These are phyloP conservation scores for Rhegmatorhina hoffmannsi DNA, from an alignment of 2,113 vertebrate genomes.

Conservation along the genomic window DNA sequence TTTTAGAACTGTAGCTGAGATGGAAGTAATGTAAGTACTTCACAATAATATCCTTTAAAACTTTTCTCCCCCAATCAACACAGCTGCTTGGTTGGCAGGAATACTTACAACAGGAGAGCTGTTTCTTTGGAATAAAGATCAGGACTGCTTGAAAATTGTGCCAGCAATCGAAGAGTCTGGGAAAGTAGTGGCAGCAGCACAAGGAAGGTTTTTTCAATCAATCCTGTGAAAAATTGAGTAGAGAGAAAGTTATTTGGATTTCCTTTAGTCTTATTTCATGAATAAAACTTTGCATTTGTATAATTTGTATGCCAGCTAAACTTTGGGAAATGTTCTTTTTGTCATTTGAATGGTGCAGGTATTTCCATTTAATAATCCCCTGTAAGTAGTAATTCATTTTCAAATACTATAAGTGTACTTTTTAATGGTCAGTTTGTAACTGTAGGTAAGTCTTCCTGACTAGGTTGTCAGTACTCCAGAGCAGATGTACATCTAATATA, in stretches of 20 bases:
- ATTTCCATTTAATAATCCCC: background rate
- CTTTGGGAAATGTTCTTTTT: background rate
- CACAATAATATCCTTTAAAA: background rate
- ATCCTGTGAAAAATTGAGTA: background rate
- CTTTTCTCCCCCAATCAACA: background rate
- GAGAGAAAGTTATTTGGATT: background rate
- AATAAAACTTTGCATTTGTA: background rate
- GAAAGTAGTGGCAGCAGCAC: conserved; percentile 66
- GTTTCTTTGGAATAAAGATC: conserved; percentile 95
- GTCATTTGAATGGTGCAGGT: background rate
- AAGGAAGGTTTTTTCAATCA: conserved; percentile 71
- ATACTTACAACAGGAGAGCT: conserved; percentile 86
- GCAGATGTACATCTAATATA: background rate
- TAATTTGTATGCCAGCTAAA: background rate
- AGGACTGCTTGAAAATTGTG: conserved; percentile 83
- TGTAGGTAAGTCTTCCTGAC: background rate
- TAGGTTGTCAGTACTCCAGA: background rate
- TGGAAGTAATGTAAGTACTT: background rate
- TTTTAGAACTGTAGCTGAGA: background rate
- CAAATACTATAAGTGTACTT: background rate
- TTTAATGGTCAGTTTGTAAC: background rate
- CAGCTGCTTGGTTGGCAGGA: conserved; percentile 90
- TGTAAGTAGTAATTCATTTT: background rate
- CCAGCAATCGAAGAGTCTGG: conserved; percentile 75
- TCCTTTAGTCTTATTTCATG: background rate